These are phyloP conservation scores for Andricus curvator DNA, from an alignment of 2,888 invertebrate species.

Conservation along the genomic window DNA sequence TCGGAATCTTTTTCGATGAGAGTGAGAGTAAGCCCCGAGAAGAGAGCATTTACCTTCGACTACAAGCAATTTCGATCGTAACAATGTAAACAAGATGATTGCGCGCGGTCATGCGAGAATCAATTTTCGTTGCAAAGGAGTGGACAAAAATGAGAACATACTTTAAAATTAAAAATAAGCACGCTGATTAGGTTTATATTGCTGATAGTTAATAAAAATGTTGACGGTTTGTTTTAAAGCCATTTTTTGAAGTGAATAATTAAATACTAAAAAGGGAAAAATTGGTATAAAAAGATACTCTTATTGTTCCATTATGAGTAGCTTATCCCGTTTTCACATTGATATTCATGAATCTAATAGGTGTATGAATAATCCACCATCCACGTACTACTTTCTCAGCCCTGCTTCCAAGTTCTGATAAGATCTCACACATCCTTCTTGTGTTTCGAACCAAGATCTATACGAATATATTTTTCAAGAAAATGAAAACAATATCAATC, in stretches of 20 bases:
- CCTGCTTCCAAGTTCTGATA: not conserved
- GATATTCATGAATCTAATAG: slow-evolving; percentile 19
- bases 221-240: not conserved
- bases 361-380: slow-evolving; percentile 7
- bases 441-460: slow-evolving; percentile 7
- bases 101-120: slow-evolving; percentile 20
- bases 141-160: not conserved
- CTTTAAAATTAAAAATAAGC: not conserved
- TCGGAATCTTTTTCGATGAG: slow-evolving; percentile 14
- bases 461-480: slow-evolving; percentile 2
- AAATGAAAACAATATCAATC: slow-evolving; percentile 27
- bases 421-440: slow-evolving; percentile 3
- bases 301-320: slow-evolving; percentile 12
- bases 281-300: not conserved
- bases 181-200: not conserved
- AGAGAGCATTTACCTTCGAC: not conserved
- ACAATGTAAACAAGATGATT: slow-evolving; percentile 38
- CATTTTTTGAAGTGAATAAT: not conserved
- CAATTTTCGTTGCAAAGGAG: slow-evolving; percentile 18
- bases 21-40: slow-evolving; percentile 9
- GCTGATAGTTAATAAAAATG: not conserved
- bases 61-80: slow-evolving; percentile 26
- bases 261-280: not conserved
- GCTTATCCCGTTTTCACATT: not conserved
- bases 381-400: slow-evolving; percentile 9